A percentile compares a stretch with the other conserved stretches of the same genome.
phyloP scores from a whole-genome alignment of 1,140 invertebrate species.

The Dinothrombium tinctorium region DNA sequence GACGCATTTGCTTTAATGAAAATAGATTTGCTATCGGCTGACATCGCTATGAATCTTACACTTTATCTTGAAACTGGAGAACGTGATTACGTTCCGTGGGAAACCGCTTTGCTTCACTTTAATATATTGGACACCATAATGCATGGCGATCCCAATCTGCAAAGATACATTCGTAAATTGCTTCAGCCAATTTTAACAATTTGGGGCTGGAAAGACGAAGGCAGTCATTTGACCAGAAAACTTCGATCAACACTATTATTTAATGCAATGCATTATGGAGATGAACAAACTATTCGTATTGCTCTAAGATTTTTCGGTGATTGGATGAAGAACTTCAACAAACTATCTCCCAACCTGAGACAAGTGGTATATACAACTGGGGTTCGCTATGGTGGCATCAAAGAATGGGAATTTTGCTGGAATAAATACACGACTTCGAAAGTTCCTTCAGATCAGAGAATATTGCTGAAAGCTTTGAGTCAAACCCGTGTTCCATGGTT shows the following conservation, averaged over 20 bases:
- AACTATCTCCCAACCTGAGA: constrained; percentile 39
- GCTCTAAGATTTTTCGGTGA: constrained; percentile 34
- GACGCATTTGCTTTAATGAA: constrained; percentile 48
- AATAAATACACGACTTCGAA: constrained; percentile 33
- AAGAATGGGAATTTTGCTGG: constrained; percentile 52
- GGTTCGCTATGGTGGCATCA: constrained; percentile 36
- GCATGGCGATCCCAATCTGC: constrained; percentile 34
- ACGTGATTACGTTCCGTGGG: constrained; percentile 45
- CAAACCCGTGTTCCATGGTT: constrained; percentile 42
- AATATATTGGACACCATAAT: constrained; percentile 38
- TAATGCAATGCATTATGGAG: constrained; percentile 33
- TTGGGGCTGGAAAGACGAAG: constrained; percentile 39
- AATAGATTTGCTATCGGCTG: constrained; percentile 40
- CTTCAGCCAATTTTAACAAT: constrained; percentile 32
- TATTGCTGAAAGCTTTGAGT: constrained; percentile 42
- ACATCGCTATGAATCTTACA: constrained; percentile 37
- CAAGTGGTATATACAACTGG: constrained; percentile 47
- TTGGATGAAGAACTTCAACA: constrained; percentile 28
- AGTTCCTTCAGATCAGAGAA: constrained; percentile 36
- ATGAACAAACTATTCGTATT: constrained; percentile 34
- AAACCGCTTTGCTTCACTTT: constrained; percentile 40
- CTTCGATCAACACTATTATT: constrained; percentile 30
- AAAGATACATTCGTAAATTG: constrained; percentile 32
- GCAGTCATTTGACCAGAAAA: constrained; percentile 35
- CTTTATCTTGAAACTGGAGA: constrained; percentile 40